Evolutionary conservation across 1,140 invertebrate genomes (phyloP), one percentile per base, ranked within the genome.

Genomic region (Eumaeus atala): DNA sequence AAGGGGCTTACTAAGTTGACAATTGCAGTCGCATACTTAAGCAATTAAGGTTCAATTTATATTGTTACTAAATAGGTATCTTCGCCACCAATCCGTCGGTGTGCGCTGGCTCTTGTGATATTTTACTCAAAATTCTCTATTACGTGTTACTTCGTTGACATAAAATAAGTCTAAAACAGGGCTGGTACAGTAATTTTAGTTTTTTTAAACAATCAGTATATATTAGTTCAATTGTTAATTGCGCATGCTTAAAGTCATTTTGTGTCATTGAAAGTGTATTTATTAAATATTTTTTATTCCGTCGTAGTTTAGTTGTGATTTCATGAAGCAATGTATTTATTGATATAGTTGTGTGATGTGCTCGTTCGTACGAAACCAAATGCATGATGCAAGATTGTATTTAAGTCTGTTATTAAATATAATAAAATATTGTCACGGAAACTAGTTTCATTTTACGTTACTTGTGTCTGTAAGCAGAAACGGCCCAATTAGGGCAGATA

Each of bases 371-470:
- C 40, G 16, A 44, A 44, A 44, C 40, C 40, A 44, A 44, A 44
- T 44, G 40, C 16, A 44, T 44, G 40, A 16, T 53, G 59, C 55
- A 75, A 77, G 70, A 79, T 74, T 77, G 77, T 85, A 82, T 84
- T 85, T 82, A 79, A 82, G 77, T 84, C 77, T 84, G 78, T 84
- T 84, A 71, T 44, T 44, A 44, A 72, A 73, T 72, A 73, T 73
- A 74, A 74, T 76, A 84, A 72, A 83, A 70, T 74, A 72, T 69
- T 74, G 66, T 77, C 70, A 81, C 66, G 55, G 56, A 64, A 11
- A 40, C 57, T 66, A 48, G 34, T 56, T 62, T 64, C 59, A 40
- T 55, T 61, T 48, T 10, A 48, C 21, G 6, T 28, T 28, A 28
- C 2, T 28, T 28, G 21, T n/a, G n/a, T n/a, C n/a, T n/a, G n/a